A percentile compares a stretch with the other conserved stretches of the same genome.
Evolutionary conservation across 1,140 invertebrate species (phyloP).

Genomic region (Magallana ariakensis): DNA sequence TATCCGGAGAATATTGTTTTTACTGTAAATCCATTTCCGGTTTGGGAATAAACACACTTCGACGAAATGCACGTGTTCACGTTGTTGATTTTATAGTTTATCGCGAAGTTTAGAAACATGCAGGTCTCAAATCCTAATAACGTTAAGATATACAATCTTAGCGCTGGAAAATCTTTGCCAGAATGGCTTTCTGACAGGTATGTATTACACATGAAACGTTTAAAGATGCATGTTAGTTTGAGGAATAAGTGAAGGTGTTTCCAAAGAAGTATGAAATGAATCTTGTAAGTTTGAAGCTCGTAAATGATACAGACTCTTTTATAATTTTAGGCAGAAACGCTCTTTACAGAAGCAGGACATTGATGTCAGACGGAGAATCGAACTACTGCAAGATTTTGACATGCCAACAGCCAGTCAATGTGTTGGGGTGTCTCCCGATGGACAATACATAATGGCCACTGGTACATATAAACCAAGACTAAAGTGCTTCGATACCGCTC

Average conservation of each 20-base stretch:
- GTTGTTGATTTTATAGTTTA: background rate
- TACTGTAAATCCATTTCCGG: background rate
- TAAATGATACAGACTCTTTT: background rate
- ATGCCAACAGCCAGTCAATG: constrained; percentile 96
- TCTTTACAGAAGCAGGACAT: constrained; percentile 93
- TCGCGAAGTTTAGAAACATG: constrained; percentile 76
- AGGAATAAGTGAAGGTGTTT: no score
- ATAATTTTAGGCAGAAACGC: constrained; percentile 90
- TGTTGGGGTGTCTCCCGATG: constrained; percentile 93
- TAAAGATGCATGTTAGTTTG: no score
- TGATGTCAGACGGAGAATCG: constrained; percentile 92
- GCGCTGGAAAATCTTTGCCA: constrained; percentile 96
- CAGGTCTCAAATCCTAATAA: constrained; percentile 87
- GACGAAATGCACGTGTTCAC: background rate
- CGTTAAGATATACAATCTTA: constrained; percentile 98
- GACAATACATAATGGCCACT: constrained; percentile 94
- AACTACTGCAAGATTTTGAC: constrained; percentile 99
- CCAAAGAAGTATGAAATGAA: no score
- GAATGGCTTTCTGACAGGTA: constrained; percentile 91
- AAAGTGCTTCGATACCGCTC: constrained; percentile 97
- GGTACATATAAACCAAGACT: constrained; percentile 97
- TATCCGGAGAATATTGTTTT: constrained; percentile 2
- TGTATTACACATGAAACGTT: background rate
- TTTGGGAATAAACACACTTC: background rate
- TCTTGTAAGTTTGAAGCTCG: no score